Evolutionary conservation across 2,888 invertebrate species (phyloP), one percentile per base, ranked within the genome.

Genomic region (Ceratothoa steindachneri): DNA sequence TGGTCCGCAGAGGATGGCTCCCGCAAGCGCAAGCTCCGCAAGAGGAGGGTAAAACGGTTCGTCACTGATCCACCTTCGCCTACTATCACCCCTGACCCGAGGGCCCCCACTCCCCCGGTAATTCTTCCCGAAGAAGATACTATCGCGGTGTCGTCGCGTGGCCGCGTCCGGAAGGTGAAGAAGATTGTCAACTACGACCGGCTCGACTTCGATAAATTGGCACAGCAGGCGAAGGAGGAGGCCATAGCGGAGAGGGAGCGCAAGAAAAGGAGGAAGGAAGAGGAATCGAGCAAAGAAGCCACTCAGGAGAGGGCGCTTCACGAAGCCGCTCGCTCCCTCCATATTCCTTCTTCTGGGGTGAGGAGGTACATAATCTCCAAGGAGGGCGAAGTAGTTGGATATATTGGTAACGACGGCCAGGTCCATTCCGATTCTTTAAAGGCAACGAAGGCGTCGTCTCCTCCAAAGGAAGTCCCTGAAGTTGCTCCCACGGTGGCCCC

Each of bases 181-280:
- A 74, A 75, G 30, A 78, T 78, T 51, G 70, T 78, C 24, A 76
- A 80, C 66, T 80, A 78, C 30, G 78, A 78, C 55, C 71, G 73
- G 51, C 68, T 76, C 12, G 78, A 78, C 68, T 76, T 76, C 66
- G 75, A 78, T 27, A 73, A 73, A 24, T 66, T 76, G n/a, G 75
- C 78, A 12, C n/a, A 72, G n/a, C 69, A 74, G 51, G 78, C 78
- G 19, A 73, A 73, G 19, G 30, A 74, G 55, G 78, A 78, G 30
- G 73, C 75, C 5, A 70, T 68, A 27, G 22, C 30, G 30, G 75
- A 78, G 55, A 66, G 15, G 30, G 30, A 30, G 30, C 28, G 22
- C 12, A 60, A 30, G 65, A 71, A 29, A 29, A 69, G n/a, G 53
- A 31, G 9, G n/a, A 12, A 2, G 9, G 29, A 19, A 30, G 55